A percentile compares a stretch with the other conserved stretches of the same genome.
Conservation (phyloP, 2,113 vertebrate genomes). For the Trogon melanurus region DNA sequence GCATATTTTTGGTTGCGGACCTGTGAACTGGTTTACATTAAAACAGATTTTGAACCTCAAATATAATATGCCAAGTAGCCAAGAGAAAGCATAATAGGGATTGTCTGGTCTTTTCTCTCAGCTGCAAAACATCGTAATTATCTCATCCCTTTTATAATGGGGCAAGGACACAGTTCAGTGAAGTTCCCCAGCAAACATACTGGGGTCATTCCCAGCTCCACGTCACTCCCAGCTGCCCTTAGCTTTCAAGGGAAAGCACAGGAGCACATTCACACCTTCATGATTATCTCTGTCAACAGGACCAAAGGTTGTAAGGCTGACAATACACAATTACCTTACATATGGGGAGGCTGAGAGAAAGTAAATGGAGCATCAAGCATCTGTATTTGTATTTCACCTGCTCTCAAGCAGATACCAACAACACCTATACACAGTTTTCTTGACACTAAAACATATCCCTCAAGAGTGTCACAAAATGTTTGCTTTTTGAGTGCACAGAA, state of each 20-base stretch:
- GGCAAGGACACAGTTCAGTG: neutral
- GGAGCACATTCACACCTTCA: neutral
- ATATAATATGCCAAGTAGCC: neutral
- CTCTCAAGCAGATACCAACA: neutral
- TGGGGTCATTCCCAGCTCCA: neutral
- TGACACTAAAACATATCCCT: neutral
- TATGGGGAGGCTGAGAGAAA: neutral
- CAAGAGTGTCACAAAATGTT: neutral
- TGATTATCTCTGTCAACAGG: neutral
- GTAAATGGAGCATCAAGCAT: neutral
- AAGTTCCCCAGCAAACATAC: neutral
- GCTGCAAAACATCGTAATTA: neutral
- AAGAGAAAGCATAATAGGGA: neutral
- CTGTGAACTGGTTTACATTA: neutral
- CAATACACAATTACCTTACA: neutral
- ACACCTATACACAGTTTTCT: fast-evolving
- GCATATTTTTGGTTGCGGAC: neutral
- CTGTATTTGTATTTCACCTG: neutral
- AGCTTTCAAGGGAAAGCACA: neutral
- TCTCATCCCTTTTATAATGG: neutral
- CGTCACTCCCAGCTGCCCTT: neutral
- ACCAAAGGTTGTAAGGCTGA: neutral
- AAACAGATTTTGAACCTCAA: neutral
- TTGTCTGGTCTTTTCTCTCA: neutral
- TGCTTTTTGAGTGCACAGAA: neutral